Base-by-base conservation (phyloP, 53 echinoderm and acorn worm genomes). In the Paracentrotus lividus region DNA sequence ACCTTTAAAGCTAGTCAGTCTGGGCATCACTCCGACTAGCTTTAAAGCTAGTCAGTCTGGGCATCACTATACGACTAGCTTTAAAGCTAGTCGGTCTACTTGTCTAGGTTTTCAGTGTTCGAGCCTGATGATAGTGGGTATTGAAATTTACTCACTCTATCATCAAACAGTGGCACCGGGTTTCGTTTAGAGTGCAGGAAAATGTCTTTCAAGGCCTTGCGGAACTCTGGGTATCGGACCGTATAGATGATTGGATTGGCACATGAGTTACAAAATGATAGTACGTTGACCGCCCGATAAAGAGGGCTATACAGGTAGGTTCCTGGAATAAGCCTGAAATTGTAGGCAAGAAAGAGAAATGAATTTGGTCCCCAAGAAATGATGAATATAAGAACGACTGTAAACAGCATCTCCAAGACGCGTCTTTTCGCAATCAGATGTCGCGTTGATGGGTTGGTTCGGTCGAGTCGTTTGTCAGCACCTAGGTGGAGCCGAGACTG, bases 381-480 rank as follows among this genome's bases (percentile, higher is more conserved):
- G 4, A 72, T 36, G 72, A 72, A n/a, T 1, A 72, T 16, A 18
- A 72, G 15, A 5, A 72, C 72, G 15, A 72, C 72, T 5, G 40
- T 5, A 20, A 36, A n/a, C n/a, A 72, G 8, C 38, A 40, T 72
- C 40, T 72, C 36, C 18, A 72, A 40, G 72, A 72, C 72, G 6
- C 40, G 40, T 13, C 40, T 72, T 10, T 72, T 72, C 5, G 72
- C 72, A 5, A 72, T 36, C 18, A 72, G 8, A 40, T 72, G 40
- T 18, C 72, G 40, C 16, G 40, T 8, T 15, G 72, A 72, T 72
- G 72, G 72, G 72, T 72, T 72, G 18, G 72, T 5, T 36, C 16
- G 18, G 36, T 38, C 59, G 92, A 88, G 8, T 78, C 90, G 87
- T 96, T 95, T 77, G 94, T 92, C 5, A 15, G 36, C 72, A 72